Base-by-base conservation (phyloP, 2,888 invertebrate genomes). In the Macrosoma leucophasiata region DNA sequence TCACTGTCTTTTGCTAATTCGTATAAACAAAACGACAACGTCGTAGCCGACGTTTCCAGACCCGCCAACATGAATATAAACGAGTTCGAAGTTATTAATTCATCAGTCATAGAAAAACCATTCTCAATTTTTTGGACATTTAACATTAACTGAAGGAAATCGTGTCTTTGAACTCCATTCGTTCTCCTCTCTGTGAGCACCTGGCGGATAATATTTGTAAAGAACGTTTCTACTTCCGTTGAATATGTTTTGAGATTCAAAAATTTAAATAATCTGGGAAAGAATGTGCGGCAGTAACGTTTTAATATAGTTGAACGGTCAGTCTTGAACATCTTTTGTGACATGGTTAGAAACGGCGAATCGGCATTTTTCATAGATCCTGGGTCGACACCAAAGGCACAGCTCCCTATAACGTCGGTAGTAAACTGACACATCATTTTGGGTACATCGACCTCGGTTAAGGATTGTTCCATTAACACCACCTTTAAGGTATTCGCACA, bases 41-140 rank as follows among this genome's bases (percentile, higher is more conserved):
- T 79, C 22, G 78, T 79, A 13, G 84, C 62, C 7, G 82, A 73
- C 4, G 84, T 74, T 48, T 84, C 84, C 42, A 84, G 49, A 2
- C 84, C 84, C n/a, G 84, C 84, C 35, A 84, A 39, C 78, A 84
- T 78, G 47, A 84, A 84, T 69, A 84, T 84, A 52, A 84, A 84
- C 29, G 84, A 84, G 56, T 82, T 84, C 8, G 84, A 84, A 19
- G 73, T 82, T 60, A 84, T 84, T 46, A 84, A 61, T 38, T 68
- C 73, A 56, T 84, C 82, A 5, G 82, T 78, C 78, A 84, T 84
- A 24, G 49, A 43, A 47, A 82, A 75, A 32, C 50, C 61, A 6
- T 50, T 61, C 41, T 74, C 69, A 3, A 62, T 62, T 41, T 69
- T 69, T 51, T 84, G 82, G 25, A 76, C 75, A 36, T 82, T 81